Evolutionary conservation across 2,113 vertebrate species (phyloP), one percentile per base, ranked within the genome.

Genomic region (Anhinga anhinga): DNA sequence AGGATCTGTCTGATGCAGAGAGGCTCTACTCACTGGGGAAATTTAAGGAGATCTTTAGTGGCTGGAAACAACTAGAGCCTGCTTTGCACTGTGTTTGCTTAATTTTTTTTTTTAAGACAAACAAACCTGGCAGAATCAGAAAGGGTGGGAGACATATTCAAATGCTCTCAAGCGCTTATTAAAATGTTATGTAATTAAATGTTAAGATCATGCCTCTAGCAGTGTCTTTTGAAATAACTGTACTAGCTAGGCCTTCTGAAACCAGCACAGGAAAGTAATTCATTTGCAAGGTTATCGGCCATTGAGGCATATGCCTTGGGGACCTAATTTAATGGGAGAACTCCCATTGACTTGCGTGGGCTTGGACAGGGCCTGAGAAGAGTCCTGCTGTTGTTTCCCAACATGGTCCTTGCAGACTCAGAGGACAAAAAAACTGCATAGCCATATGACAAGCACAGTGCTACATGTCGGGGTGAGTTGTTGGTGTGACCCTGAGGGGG

Each of bases 141-240:
- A 90, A 94, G 79, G 69, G 58, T 96, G 80, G 72, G 83, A 97
- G 91, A 91, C 12, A 56, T n/a, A 72, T 53, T 42, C 67, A 86
- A 65, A 83, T 49, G 59, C 55, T 95, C 79, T 88, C 15, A 11
- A 96, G 74, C 2, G 2, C 74, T 93, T 94, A 93, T 94, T 93
- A 96, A 96, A 89, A 94, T 82, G 87, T 97, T 96, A 82, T 53
- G 87, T 90, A 96, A 97, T 96, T 96, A 94, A 95, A 91, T 77
- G 94, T 85, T 95, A 95, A 93, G 91, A 95, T 95, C 87, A 86
- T 2, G 74, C 97, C 93, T 86, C 65, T 91, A 96, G 94, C 91
- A 78, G 71, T 65, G 40, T 87, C 94, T 93, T 97, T 91, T 88
- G 84, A 95, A 97, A 96, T 73, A 89, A 45, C 89, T 82, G 52